A percentile compares a stretch with the other conserved stretches of the same genome.
These are phyloP conservation scores for Terebella lapidaria DNA, from an alignment of 2,888 invertebrate genomes.

Conservation along the genomic window DNA sequence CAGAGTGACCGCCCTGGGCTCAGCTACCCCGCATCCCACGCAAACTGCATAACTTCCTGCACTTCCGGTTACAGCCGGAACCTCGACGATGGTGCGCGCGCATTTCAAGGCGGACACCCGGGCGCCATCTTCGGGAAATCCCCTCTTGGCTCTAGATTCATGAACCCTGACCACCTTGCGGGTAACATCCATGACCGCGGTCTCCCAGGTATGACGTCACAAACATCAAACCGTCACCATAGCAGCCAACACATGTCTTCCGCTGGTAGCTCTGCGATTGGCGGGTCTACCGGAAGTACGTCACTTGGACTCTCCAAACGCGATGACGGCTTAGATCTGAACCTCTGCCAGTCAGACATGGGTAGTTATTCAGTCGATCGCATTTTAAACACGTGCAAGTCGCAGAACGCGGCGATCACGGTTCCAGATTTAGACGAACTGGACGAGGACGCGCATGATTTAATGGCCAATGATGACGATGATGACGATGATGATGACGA, in stretches of 20 bases:
- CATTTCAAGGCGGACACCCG: too few species aligned
- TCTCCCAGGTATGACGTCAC: not conserved
- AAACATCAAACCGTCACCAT: not conserved
- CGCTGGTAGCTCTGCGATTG: too few species aligned
- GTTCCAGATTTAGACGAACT: not conserved
- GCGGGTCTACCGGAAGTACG: too few species aligned
- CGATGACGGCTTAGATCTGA: too few species aligned
- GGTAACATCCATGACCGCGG: not conserved
- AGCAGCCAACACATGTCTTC: too few species aligned
- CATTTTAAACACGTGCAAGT: not conserved
- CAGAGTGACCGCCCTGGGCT: too few species aligned
- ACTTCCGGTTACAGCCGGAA: too few species aligned
- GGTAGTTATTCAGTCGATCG: not conserved
- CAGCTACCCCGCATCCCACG: too few species aligned
- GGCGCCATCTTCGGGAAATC: not conserved
- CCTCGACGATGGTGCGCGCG: too few species aligned
- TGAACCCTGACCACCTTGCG: not conserved
- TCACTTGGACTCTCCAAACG: not conserved
- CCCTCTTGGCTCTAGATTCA: not conserved
- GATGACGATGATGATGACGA: not conserved
- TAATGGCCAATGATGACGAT: not conserved
- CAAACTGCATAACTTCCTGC: too few species aligned
- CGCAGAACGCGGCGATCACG: not conserved
- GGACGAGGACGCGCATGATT: not conserved
- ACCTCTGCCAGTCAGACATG: too few species aligned